Base-by-base conservation (phyloP, 2,797 vertebrate species). In the Sphaeramia orbicularis region DNA sequence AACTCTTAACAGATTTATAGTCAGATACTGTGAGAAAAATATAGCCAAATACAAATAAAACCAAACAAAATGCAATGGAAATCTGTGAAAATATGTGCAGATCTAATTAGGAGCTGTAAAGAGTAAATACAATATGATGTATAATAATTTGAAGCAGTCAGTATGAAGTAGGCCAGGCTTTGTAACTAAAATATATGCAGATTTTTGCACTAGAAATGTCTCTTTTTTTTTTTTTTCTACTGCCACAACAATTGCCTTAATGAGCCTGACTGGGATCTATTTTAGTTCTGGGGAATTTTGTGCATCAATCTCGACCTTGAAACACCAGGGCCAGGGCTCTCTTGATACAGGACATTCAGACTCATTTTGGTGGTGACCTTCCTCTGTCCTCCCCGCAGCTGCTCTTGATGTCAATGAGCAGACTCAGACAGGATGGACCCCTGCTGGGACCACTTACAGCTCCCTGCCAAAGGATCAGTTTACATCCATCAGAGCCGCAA, bases 291-390 rank as follows among this genome's bases (percentile, higher is more conserved):
- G 36, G 9, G 80, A 85, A 67, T 79, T 53, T 63, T 71, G 66
- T 67, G 44, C 71, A 67, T 86, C 83, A 63, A 42, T 74, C 69
- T 83, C 57, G 44, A 85, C 89, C 90, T 91, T 91, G 87, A 86
- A 76, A 82, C 74, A 71, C 36, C 74, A 16, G 54, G 66, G 55
- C 77, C 43, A 32, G 65, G 27, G 55, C 60, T 84, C 71, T 81
- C 81, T 81, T 65, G 77, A 82, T 86, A 68, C 86, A 83, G 76
- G 88, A 86, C 74, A 65, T 67, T 71, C 78, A 59, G 76, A 64
- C 85, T 86, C 75, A 57, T 72, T 86, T 85, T 41, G 52, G 65
- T 13, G 48, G 69, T 76, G 87, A 93, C 92, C 91, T 93, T 91
- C 79, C 56, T 80, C 77, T 69, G 80, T 88, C 89, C 88, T 91